Percentiles rank a stretch among this genome's conserved stretches.
Conservation (phyloP, 2,797 vertebrate genomes). For the Tokudaia muenninki region DNA sequence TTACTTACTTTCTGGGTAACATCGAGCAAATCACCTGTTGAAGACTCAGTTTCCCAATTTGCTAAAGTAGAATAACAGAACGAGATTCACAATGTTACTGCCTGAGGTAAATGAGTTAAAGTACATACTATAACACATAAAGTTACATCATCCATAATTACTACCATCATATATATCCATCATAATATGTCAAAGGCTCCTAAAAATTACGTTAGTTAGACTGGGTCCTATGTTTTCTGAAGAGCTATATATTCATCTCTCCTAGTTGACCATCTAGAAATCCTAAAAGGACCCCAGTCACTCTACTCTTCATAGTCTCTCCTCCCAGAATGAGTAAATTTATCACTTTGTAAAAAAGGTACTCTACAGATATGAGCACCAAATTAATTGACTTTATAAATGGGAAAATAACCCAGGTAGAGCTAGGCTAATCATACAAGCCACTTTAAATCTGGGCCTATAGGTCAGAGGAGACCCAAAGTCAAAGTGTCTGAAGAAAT, state of each 20-base stretch:
- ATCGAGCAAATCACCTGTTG: neutral
- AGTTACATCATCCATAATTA: neutral
- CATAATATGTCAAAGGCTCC: neutral
- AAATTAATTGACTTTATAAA: neutral
- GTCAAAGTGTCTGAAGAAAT: neutral
- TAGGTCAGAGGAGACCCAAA: neutral
- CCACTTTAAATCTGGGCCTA: neutral
- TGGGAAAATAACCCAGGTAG: neutral
- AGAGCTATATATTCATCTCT: neutral
- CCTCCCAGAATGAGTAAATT: neutral
- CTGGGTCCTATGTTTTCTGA: neutral
- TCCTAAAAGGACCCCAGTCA: neutral
- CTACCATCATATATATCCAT: neutral
- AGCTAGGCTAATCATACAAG: neutral
- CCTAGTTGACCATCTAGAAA: neutral
- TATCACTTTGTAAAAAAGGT: neutral
- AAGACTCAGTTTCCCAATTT: conserved; percentile 13
- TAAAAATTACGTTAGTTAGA: neutral
- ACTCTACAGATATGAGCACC: neutral
- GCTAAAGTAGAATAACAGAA: neutral
- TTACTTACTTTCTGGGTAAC: neutral
- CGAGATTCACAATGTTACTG: neutral
- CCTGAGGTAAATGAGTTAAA: neutral
- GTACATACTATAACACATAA: neutral
- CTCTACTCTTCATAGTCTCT: neutral